phyloP scores from a whole-genome alignment of 2,797 vertebrate species.

The Eidolon dupreanum region DNA sequence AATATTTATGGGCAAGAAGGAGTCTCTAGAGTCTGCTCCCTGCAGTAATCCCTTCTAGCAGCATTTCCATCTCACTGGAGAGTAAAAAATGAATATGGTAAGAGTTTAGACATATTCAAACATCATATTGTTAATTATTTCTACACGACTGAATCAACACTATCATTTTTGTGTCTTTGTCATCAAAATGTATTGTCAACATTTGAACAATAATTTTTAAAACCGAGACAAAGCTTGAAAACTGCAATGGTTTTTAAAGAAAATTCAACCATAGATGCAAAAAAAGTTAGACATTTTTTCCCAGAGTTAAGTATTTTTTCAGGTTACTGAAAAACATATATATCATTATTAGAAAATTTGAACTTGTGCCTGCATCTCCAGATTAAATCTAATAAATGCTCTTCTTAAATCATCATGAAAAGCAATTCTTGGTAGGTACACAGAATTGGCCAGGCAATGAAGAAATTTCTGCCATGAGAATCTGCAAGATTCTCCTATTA shows the following conservation, averaged over 20 bases:
- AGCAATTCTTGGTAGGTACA: neutral
- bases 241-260: neutral
- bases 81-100: neutral
- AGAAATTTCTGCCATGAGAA: neutral
- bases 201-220: neutral
- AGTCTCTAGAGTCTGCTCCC: neutral
- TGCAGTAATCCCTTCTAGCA: neutral
- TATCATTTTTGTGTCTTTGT: neutral
- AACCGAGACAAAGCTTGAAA: neutral
- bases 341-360: neutral
- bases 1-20: neutral
- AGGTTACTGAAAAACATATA: neutral
- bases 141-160: neutral
- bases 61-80: neutral
- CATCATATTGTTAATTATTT: conserved; percentile 12
- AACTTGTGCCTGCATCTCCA: neutral
- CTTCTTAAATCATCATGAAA: neutral
- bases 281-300: neutral
- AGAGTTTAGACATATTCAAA: neutral
- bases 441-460: neutral
- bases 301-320: neutral
- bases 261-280: neutral
- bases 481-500: neutral
- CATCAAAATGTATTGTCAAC: neutral
- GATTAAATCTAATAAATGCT: neutral